A percentile compares a stretch with the other conserved stretches of the same genome.
Conservation (phyloP, 2,797 vertebrate species). For the Petrocephalus schoutedeni region DNA sequence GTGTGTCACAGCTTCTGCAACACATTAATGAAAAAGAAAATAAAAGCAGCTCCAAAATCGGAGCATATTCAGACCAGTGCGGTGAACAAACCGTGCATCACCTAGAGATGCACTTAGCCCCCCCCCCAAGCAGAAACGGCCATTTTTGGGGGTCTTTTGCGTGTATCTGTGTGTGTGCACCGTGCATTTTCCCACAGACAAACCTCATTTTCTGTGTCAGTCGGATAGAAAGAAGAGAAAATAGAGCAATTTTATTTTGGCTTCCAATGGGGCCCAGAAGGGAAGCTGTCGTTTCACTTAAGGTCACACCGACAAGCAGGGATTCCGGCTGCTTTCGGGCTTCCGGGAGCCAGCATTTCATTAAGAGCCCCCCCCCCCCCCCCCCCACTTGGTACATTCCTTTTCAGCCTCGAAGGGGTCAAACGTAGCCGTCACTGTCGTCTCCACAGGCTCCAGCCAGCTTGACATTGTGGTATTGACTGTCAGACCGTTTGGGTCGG, state of each 20-base stretch:
- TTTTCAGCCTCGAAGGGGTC: slow-evolving; percentile 60
- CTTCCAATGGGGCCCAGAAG: slow-evolving; percentile 64
- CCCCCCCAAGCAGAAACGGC: background rate
- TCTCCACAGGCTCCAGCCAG: slow-evolving; percentile 28
- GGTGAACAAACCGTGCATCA: background rate
- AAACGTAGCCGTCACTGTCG: slow-evolving; percentile 53
- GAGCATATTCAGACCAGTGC: background rate
- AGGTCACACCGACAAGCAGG: slow-evolving; percentile 75
- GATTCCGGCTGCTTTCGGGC: slow-evolving; percentile 56
- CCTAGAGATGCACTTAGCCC: background rate
- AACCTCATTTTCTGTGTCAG: slow-evolving; percentile 73
- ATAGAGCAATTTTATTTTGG: slow-evolving; percentile 64
- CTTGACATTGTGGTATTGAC: slow-evolving; percentile 7
- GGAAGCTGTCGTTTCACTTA: slow-evolving; percentile 72
- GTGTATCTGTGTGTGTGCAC: slow-evolving; percentile 39
- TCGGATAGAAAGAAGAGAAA: slow-evolving; percentile 63
- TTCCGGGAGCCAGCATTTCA: background rate
- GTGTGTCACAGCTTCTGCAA: background rate
- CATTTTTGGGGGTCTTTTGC: slow-evolving; percentile 58
- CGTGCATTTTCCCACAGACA: slow-evolving; percentile 60
- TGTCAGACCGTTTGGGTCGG: background rate
- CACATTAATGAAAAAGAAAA: background rate
- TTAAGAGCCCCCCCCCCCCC: background rate
- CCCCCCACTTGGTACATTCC: background rate
- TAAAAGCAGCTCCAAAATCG: background rate